phyloP scores from a whole-genome alignment of 2,888 invertebrate species.

The Ichneumoninae sp. region DNA sequence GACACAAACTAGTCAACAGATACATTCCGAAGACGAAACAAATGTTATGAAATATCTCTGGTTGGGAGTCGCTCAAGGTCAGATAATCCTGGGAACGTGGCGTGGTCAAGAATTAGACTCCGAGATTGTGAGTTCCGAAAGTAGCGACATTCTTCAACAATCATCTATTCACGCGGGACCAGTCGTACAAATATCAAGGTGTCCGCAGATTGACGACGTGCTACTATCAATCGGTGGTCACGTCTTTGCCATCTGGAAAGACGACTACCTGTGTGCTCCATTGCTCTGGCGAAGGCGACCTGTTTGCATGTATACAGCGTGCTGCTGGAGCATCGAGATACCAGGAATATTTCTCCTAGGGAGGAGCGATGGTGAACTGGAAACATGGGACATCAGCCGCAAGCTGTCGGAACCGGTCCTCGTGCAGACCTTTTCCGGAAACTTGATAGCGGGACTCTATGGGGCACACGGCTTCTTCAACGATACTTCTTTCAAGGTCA shows the following conservation, averaged over 20 bases:
- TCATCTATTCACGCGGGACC: conserved; percentile 89
- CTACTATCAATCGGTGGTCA: conserved; percentile 91
- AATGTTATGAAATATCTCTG: conserved; percentile 70
- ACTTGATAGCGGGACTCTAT: conserved; percentile 71
- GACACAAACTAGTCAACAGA: conserved; percentile 20
- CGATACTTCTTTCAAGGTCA: conserved; percentile 78
- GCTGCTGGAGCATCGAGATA: conserved; percentile 90
- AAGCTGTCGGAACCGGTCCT: conserved; percentile 89
- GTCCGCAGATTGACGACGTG: conserved; percentile 88
- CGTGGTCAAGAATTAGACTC: conserved; percentile 88
- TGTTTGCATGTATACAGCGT: conserved; percentile 86
- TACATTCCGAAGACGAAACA: conserved; percentile 34
- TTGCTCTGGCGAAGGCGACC: conserved; percentile 88
- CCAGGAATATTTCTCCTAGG: conserved; percentile 90
- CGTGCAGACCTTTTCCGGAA: conserved; percentile 88
- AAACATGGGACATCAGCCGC: conserved; percentile 92
- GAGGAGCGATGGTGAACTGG: conserved; percentile 90
- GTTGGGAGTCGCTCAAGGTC: conserved; percentile 78
- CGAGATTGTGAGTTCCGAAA: conserved; percentile 87
- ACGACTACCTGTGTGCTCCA: conserved; percentile 87
- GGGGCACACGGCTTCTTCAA: conserved; percentile 30
- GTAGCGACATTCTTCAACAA: conserved; percentile 77
- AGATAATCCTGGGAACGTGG: conserved; percentile 86
- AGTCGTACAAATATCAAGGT: conserved; percentile 87
- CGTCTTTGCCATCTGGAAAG: conserved; percentile 90